Evolutionary conservation across 2,888 invertebrate species (phyloP).

Genomic region (Hedychridium roseum): DNA sequence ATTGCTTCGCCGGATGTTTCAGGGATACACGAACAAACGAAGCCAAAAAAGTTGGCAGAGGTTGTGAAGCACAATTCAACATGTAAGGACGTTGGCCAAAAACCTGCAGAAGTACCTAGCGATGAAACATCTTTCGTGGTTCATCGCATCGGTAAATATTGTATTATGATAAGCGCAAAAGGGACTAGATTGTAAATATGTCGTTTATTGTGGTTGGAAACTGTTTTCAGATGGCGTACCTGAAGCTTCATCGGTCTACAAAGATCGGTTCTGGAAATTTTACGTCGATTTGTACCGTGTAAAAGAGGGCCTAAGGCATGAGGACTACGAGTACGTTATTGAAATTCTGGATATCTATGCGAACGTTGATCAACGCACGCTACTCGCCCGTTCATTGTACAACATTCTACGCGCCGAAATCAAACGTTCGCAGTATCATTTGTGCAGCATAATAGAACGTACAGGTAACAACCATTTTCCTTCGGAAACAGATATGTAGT

Average conservation of each 20-base stretch:
- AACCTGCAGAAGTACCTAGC: too few relatives aligned
- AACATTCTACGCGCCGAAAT: conserved; percentile 42
- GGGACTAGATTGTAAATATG: not conserved
- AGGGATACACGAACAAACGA: not conserved
- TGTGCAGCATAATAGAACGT: conserved; percentile 36
- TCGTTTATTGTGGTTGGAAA: too few relatives aligned
- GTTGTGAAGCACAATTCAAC: not conserved
- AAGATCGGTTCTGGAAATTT: conserved; percentile 40
- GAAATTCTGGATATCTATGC: conserved; percentile 34
- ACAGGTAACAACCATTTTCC: conserved; percentile 46
- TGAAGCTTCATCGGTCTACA: conserved; percentile 22
- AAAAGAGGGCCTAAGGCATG: conserved; percentile 33
- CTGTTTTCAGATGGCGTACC: conserved; percentile 36
- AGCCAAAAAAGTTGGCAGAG: not conserved
- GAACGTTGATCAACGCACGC: conserved; percentile 19
- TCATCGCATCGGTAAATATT: conserved; percentile 19
- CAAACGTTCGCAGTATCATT: conserved; percentile 34
- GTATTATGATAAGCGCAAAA: not conserved
- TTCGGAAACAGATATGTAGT: not conserved
- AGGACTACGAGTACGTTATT: conserved; percentile 43
- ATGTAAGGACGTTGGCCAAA: too few relatives aligned
- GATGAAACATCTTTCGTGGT: not conserved
- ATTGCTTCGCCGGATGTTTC: conserved; percentile 16
- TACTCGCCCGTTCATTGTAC: conserved; percentile 38
- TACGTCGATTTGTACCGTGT: conserved; percentile 35